Evolutionary conservation across 53 echinoderm and acorn worm species (phyloP), one percentile per base, ranked within the genome.

Genomic region (Arbacia lixula): DNA sequence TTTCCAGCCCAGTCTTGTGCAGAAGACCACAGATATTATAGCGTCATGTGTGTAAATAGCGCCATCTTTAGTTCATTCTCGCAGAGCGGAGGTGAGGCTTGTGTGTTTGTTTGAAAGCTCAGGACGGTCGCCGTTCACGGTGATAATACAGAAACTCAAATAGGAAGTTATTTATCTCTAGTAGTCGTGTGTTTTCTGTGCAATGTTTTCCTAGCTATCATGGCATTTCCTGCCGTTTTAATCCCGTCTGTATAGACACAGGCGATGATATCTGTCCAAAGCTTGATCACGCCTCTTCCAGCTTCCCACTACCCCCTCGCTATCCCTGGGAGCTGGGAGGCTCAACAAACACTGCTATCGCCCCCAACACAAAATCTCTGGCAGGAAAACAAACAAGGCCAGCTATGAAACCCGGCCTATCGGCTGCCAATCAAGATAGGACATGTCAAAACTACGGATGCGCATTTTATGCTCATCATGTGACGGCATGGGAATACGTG

Each of bases 151-250:
- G n/a, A n/a, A n/a, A n/a, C n/a, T n/a, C n/a, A n/a, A n/a, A n/a
- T n/a, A n/a, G n/a, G n/a, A n/a, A n/a, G n/a, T n/a, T n/a, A n/a
- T n/a, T n/a, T n/a, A n/a, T n/a, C n/a, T n/a, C n/a, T n/a, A n/a
- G n/a, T n/a, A n/a, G n/a, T n/a, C n/a, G n/a, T n/a, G n/a, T n/a
- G n/a, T n/a, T n/a, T n/a, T n/a, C n/a, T n/a, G n/a, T n/a, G 53
- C 46, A 52, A 28, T 81, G 52, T 81, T 81, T 81, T 63, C 33
- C 41, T 81, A 81, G 28, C 82, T 81, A 81, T 81, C 82, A 81
- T 81, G 82, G 62, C 82, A 46, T 62, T 81, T 81, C 64, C 64
- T 81, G 40, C 50, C 82, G 43, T 49, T 24, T 31, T 63, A 81
- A 39, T 61, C 82, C 43, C 11, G 64, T 62, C 63, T 62, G 50